Conservation (phyloP, 2,113 vertebrate species). For the Centropus bengalensis region DNA sequence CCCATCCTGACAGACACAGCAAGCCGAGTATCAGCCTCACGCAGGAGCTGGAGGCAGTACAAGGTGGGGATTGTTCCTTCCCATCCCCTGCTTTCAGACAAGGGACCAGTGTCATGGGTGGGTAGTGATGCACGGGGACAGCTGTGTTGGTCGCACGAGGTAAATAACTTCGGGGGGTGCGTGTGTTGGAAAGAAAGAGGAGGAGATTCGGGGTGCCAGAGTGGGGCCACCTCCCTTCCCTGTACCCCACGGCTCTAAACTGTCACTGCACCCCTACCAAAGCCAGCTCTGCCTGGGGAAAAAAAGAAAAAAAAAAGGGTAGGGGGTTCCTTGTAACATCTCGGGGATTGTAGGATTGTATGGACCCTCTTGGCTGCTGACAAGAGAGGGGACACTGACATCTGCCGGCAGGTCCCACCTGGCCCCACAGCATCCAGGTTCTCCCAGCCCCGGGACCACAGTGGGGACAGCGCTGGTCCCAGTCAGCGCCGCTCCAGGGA, state of each 20-base stretch:
- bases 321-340: neutral
- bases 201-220: neutral
- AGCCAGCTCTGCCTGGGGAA: neutral
- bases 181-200: neutral
- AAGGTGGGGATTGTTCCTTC: neutral
- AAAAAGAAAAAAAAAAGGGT: neutral
- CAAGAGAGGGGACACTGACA: slow-evolving; percentile 57
- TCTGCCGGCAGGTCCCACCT: slow-evolving; percentile 39
- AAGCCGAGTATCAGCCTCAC: neutral
- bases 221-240: neutral
- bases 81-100: neutral
- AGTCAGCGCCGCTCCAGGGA: neutral
- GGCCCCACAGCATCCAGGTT: neutral
- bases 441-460: neutral
- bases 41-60: neutral
- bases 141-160: neutral
- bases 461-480: neutral
- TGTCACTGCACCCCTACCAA: neutral
- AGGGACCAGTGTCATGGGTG: neutral
- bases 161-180: neutral
- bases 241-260: neutral
- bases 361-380: neutral
- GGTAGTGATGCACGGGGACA: neutral
- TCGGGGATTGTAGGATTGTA: neutral
- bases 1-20: rapidly evolving